These are phyloP conservation scores for Amblyteles armatorius DNA, from an alignment of 2,888 invertebrate genomes.

Conservation along the genomic window DNA sequence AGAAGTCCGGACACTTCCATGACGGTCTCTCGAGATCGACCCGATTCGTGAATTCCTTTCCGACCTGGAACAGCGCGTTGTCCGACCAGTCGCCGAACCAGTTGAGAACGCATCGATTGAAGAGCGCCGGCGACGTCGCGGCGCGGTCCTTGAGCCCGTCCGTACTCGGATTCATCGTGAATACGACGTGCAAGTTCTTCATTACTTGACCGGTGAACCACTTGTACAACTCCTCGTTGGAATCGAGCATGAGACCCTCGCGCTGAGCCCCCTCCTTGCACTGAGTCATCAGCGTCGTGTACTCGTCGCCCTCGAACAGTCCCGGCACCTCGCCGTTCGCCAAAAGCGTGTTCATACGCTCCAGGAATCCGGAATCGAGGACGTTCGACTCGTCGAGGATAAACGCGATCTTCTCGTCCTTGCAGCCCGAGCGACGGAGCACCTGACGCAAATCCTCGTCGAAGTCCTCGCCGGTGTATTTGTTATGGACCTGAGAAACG, in stretches of 20 bases:
- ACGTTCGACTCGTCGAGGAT: slow-evolving; percentile 99
- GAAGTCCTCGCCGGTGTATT: slow-evolving; percentile 99
- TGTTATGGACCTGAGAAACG: slow-evolving; percentile 94
- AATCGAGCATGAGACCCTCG: slow-evolving; percentile 99
- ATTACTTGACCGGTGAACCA: slow-evolving; percentile 99
- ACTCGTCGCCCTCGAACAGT: slow-evolving; percentile 98
- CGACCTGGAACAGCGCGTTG: slow-evolving; percentile 97
- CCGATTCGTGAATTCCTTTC: slow-evolving; percentile 97
- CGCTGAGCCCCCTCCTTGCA: slow-evolving; percentile 99
- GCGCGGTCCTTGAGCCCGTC: slow-evolving; percentile 99
- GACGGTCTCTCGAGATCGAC: slow-evolving; percentile 96
- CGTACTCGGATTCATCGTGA: slow-evolving; percentile 99
- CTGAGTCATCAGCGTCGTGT: slow-evolving; percentile 99
- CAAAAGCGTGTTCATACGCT: slow-evolving; percentile 99
- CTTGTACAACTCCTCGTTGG: slow-evolving; percentile 99
- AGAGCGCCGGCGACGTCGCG: slow-evolving; percentile 99
- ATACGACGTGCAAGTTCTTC: slow-evolving; percentile 99
- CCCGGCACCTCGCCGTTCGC: slow-evolving; percentile 99
- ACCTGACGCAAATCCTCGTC: slow-evolving; percentile 98
- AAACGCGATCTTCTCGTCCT: slow-evolving; percentile 99
- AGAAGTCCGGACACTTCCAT: slow-evolving; percentile 95
- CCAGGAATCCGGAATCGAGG: slow-evolving; percentile 98
- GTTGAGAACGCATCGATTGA: slow-evolving; percentile 99
- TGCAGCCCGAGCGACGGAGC: slow-evolving; percentile 93
- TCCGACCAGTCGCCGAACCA: slow-evolving; percentile 99